Base-by-base conservation (phyloP, 2,888 invertebrate species). In the Caenorhabditis zanzibari region DNA sequence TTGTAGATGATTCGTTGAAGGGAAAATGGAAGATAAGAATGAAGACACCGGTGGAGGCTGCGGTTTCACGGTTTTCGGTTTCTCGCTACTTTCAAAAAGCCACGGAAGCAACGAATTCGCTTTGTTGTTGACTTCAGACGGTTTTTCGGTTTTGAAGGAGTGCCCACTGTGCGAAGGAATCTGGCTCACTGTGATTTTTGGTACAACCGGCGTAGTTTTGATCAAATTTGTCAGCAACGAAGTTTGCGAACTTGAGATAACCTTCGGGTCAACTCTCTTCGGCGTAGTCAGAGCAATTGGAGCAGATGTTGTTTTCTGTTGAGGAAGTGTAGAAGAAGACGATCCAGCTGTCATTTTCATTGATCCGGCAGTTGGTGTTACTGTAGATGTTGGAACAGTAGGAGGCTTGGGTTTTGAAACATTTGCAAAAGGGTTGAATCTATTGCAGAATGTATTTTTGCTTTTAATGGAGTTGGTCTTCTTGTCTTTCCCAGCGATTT, bases 401-500 rank as follows among this genome's bases (percentile, higher is more conserved):
- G 71, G n/a, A n/a, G 73, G n/a, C 6, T 58, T 68, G 2, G 66
- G 54, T 26, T 54, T 54, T 7, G 74, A 44, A 1, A n/a, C 59
- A 22, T n/a, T 52, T 0, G 81, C 81, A n/a, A 75, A 77, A 12
- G 77, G 77, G 19, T 82, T 82, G 73, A 82, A 82, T 3, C 49
- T 24, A 66, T 77, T 77, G 9, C 28, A 44, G 26, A 56, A 82
- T 4, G 63, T 35, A 28, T 44, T 28, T n/a, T 68, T 81, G 49
- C 24, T 74, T 26, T 79, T 74, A 28, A 41, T 56, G 10, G 24
- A 10, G 32, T 19, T 12, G 16, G 22, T n/a, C 32, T 72, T 74
- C 35, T 59, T 77, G 26, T 79, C 68, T 49, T 76, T 71, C 28
- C 75, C 81, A 71, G 61, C 22, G 12, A 44, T 16, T 7, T 79